Percentiles rank a stretch among this genome's conserved stretches.
These are phyloP conservation scores for Nudaria mundana DNA, from an alignment of 2,888 invertebrate species.

Conservation along the genomic window DNA sequence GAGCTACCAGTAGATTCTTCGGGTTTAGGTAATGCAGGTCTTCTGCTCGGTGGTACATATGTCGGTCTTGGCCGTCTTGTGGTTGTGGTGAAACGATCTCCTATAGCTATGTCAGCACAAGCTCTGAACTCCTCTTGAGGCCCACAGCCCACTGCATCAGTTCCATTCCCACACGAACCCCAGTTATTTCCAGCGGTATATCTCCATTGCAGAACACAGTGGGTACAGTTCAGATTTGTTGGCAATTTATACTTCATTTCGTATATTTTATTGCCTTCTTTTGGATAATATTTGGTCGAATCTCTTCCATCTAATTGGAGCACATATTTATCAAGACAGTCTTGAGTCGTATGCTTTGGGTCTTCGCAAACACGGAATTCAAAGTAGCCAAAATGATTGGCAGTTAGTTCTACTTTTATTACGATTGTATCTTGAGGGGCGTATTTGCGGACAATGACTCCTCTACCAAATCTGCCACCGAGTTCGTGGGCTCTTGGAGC, in stretches of 20 bases:
- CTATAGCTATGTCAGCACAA: slow-evolving; percentile 90
- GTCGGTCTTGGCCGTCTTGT: slow-evolving; percentile 70
- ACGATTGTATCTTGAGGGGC: slow-evolving; percentile 84
- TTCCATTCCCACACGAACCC: slow-evolving; percentile 87
- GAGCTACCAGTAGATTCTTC: slow-evolving; percentile 70
- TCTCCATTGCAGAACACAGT: slow-evolving; percentile 94
- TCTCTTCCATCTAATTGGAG: slow-evolving; percentile 79
- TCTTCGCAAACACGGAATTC: slow-evolving; percentile 92
- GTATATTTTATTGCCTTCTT: slow-evolving; percentile 89
- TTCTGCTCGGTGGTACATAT: slow-evolving; percentile 66
- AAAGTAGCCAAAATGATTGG: slow-evolving; percentile 92
- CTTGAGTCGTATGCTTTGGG: slow-evolving; percentile 85
- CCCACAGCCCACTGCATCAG: slow-evolving; percentile 91
- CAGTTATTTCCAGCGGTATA: slow-evolving; percentile 94
- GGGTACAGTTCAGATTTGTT: slow-evolving; percentile 85
- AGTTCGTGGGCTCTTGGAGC: slow-evolving; percentile 89
- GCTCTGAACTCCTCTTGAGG: slow-evolving; percentile 94
- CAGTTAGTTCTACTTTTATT: slow-evolving; percentile 91
- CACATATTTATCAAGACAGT: slow-evolving; percentile 88
- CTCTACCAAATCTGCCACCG: slow-evolving; percentile 91
- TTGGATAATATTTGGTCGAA: slow-evolving; percentile 85
- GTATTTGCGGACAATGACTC: slow-evolving; percentile 90
- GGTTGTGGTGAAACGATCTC: slow-evolving; percentile 73
- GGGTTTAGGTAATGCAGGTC: slow-evolving; percentile 64
- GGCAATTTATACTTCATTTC: slow-evolving; percentile 86